Conservation (phyloP, 2,888 invertebrate genomes). For the Pollenia labialis region DNA sequence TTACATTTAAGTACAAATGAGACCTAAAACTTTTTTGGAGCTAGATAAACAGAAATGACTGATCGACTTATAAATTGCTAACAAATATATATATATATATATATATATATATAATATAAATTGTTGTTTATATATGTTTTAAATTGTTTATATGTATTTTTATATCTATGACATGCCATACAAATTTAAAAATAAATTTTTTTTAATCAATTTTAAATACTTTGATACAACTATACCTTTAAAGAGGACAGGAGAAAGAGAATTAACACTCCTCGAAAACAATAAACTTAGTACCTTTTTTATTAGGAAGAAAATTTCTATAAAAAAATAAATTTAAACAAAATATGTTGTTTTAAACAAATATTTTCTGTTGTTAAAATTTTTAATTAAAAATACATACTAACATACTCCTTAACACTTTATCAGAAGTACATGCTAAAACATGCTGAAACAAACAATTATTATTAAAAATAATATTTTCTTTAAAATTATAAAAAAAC, state of each 20-base stretch:
- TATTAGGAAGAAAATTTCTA: background rate
- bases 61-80: too few relatives aligned
- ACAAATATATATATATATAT: background rate
- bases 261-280: background rate
- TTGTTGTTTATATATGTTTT: too few relatives aligned
- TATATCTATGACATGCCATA: background rate
- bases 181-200: too few relatives aligned
- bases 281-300: constrained; percentile 16
- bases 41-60: too few relatives aligned
- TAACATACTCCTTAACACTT: too few relatives aligned
- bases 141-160: background rate
- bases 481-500: background rate
- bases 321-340: background rate
- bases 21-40: too few relatives aligned
- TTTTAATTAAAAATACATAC: background rate
- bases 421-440: background rate
- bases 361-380: background rate
- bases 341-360: constrained; percentile 6
- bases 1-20: too few relatives aligned
- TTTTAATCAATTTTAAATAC: background rate
- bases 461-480: background rate
- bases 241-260: background rate
- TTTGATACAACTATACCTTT: background rate
- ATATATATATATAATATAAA: too few relatives aligned
- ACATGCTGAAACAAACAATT: background rate